Evolutionary conservation across 2,888 invertebrate genomes (phyloP).

Genomic region (Ametastegia equiseti): DNA sequence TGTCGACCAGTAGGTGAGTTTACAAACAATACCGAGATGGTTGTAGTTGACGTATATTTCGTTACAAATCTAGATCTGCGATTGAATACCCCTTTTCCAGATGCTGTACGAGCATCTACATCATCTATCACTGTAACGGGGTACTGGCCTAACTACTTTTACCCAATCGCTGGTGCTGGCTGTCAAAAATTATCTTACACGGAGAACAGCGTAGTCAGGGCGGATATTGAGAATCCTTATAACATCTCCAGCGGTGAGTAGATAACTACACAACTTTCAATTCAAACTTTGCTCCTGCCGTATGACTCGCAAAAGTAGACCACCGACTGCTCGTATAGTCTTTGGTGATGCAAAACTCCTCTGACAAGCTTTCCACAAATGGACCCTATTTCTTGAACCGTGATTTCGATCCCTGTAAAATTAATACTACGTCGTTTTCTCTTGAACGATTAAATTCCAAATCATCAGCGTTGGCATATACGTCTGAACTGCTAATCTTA

Average conservation of each 20-base stretch:
- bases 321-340: not conserved
- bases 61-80: not conserved
- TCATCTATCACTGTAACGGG: not conserved
- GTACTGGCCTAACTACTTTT: conserved; percentile 7
- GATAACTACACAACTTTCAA: not conserved
- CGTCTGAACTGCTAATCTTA: no score
- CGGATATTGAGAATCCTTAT: not conserved
- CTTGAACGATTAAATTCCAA: no score
- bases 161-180: conserved; percentile 56
- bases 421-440: no score
- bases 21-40: not conserved
- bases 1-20: conserved; percentile 52
- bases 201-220: conserved; percentile 42
- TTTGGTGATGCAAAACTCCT: not conserved
- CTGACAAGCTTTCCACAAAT: no score
- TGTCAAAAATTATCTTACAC: conserved; percentile 62
- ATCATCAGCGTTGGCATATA: no score
- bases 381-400: no score
- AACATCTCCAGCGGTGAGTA: not conserved
- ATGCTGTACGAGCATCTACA: conserved; percentile 49
- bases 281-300: not conserved
- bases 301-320: not conserved
- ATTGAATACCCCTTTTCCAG: conserved; percentile 48
- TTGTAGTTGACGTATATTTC: not conserved
- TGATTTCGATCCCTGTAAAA: no score